Conservation (phyloP, 2,888 invertebrate species). For the Machimus rusticus region DNA sequence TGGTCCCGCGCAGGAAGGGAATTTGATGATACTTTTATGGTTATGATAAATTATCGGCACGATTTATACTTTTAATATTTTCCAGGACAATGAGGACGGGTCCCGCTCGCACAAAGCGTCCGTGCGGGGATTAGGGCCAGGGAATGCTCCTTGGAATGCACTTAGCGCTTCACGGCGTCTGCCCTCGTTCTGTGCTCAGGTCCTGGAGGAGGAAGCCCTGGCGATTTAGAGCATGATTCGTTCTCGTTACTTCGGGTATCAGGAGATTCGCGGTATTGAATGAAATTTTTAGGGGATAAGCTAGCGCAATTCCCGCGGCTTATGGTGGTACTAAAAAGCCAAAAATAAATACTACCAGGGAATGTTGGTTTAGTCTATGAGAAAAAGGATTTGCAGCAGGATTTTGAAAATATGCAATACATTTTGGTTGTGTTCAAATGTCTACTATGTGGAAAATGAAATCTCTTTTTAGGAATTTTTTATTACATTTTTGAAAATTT, state of each 20-base stretch:
- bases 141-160: neutral
- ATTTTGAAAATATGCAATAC: too few relatives aligned
- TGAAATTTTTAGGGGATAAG: neutral
- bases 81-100: neutral
- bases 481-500: too few relatives aligned
- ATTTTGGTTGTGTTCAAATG: too few relatives aligned
- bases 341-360: neutral
- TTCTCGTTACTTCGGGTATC: neutral
- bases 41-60: slow-evolving; percentile 31
- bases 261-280: neutral
- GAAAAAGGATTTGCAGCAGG: too few relatives aligned
- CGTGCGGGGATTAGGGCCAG: neutral
- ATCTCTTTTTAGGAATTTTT: too few relatives aligned
- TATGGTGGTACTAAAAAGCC: neutral
- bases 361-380: neutral
- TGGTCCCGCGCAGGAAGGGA: neutral
- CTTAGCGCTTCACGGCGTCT: neutral
- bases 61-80: slow-evolving; percentile 38
- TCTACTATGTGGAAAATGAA: neutral
- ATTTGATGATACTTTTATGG: slow-evolving; percentile 34
- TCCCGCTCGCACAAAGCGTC: neutral
- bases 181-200: neutral
- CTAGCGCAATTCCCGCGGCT: neutral
- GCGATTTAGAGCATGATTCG: neutral
- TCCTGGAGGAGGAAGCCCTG: neutral